Percentiles rank a stretch among this genome's conserved stretches.
Conservation (phyloP, 1,140 invertebrate genomes). For the Eriocheir sinensis region DNA sequence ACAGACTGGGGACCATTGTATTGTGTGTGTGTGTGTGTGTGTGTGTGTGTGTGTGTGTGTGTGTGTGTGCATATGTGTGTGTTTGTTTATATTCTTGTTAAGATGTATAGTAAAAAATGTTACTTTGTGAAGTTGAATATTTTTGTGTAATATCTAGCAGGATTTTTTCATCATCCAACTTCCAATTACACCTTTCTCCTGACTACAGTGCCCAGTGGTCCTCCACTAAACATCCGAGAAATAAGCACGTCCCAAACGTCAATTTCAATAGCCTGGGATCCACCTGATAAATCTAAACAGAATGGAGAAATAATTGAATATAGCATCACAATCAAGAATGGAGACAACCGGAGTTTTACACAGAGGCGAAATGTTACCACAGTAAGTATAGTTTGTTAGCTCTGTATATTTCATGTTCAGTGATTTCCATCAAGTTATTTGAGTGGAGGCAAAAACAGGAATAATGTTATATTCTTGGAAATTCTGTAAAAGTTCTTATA, state of each 20-base stretch:
- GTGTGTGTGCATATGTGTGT: not conserved
- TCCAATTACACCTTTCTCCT: not conserved
- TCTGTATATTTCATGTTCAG: not conserved
- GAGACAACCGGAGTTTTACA: too few relatives aligned
- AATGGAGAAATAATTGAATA: slow-evolving; percentile 55
- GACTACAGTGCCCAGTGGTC: slow-evolving; percentile 48
- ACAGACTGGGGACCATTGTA: too few relatives aligned
- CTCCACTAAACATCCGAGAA: not conserved
- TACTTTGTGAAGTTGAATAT: not conserved
- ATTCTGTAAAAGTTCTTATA: not conserved
- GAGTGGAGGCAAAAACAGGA: too few relatives aligned
- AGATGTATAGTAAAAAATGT: not conserved
- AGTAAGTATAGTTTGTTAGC: not conserved
- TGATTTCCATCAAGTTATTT: not conserved
- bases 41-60: not conserved
- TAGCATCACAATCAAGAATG: too few relatives aligned
- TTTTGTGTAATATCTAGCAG: not conserved
- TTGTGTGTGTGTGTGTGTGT: not conserved
- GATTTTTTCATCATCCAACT: not conserved
- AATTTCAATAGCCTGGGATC: slow-evolving; percentile 45
- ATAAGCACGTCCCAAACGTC: not conserved
- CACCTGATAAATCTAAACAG: not conserved
- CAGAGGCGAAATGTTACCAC: slow-evolving; percentile 36
- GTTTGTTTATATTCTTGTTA: not conserved
- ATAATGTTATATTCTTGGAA: too few relatives aligned